Evolutionary conservation across 2,113 vertebrate species (phyloP), one percentile per base, ranked within the genome.

Genomic region (Perccottus glenii): DNA sequence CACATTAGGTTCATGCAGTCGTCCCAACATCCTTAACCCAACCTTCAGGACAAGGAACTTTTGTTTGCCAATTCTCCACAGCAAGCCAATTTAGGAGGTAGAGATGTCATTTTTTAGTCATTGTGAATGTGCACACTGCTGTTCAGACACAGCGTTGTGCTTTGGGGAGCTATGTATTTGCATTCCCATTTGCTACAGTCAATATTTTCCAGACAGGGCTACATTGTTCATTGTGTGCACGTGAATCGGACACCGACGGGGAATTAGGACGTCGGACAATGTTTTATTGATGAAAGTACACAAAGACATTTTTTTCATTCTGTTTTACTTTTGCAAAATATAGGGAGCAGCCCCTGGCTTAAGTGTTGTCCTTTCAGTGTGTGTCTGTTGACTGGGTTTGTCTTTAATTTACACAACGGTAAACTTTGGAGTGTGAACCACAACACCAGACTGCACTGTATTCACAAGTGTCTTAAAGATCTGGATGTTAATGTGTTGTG

Each of bases 121-220:
- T 11, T 49, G 60, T 59, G 57, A 15, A 68, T 73, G 52, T 40
- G 52, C 55, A 47, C 4, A 15, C 58, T 7, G 77, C 55, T 49
- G 32, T 42, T 19, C 8, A 48, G 60, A 9, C 65, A n/a, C 63
- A 45, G 76, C 80, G 75, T 60, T 63, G 85, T 9, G 68, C 73
- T 73, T 51, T 8, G 10, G 85, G 80, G 86, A 75, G 16, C 61
- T 43, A 27, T 11, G 43, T 40, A 85, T 88, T 81, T 77, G 80
- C 88, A 86, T 88, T 88, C 85, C 77, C 70, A 84, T 88, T 89
- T 83, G 75, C 78, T 59, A 44, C 12, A 67, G 82, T 87, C 82
- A 85, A 85, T 88, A 85, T 84, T 82, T 64, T 44, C 48, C 65
- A 76, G 64, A 73, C 58, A 58, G 43, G 46, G 58, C 64, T 11